Conservation (phyloP, 2,888 invertebrate species). For the Laothoe populi region DNA sequence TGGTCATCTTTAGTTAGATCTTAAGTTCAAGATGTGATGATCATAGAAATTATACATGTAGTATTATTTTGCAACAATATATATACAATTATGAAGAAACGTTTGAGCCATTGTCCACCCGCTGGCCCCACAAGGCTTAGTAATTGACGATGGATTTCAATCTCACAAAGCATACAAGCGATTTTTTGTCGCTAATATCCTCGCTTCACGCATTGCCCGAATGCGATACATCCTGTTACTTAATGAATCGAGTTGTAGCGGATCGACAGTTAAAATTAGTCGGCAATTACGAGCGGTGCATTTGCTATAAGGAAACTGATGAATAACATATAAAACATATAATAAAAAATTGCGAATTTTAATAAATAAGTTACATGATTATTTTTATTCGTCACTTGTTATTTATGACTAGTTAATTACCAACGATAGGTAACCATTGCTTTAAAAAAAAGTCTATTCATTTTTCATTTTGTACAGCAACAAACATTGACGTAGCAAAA, state of each 20-base stretch:
- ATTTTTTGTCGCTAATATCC: not conserved
- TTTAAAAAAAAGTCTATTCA: too few species aligned
- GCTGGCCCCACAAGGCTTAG: not conserved
- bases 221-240: constrained; percentile 21
- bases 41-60: too few species aligned
- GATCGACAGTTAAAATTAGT: constrained; percentile 10
- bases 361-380: not conserved
- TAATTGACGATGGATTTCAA: not conserved
- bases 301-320: not conserved
- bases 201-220: constrained; percentile 1
- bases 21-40: too few species aligned
- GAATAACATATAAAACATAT: not conserved
- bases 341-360: not conserved
- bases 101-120: not conserved
- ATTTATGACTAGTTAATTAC: too few species aligned
- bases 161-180: not conserved
- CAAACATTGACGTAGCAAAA: too few species aligned
- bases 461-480: too few species aligned
- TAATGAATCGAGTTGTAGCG: constrained; percentile 22
- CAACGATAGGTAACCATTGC: too few species aligned
- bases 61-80: too few species aligned
- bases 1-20: not conserved
- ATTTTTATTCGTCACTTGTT: not conserved
- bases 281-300: not conserved
- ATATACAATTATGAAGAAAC: too few species aligned